Evolutionary conservation across 2,113 vertebrate genomes (phyloP).

Genomic region (Heterotis niloticus): DNA sequence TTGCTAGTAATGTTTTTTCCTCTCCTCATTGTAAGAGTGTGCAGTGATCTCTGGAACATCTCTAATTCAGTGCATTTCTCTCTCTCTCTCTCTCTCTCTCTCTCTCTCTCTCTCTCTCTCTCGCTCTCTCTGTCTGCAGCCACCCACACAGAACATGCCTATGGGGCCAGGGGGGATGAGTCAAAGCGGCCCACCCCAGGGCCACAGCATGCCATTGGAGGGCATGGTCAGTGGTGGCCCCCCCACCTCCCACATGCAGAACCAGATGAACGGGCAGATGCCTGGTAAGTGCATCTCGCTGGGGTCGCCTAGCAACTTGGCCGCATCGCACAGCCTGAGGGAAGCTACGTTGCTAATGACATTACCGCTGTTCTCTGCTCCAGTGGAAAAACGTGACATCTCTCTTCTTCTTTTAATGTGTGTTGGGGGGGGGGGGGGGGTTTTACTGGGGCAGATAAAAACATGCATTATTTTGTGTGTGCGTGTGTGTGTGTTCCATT

Average conservation of each 20-base stretch:
- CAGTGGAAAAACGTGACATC: neutral
- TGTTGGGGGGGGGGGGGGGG: neutral
- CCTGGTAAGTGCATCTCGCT: constrained; percentile 78
- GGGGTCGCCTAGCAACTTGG: constrained; percentile 82
- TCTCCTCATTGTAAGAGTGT: neutral
- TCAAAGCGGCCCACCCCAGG: constrained; percentile 83
- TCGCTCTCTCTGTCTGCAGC: constrained; percentile 61
- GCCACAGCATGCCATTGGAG: constrained; percentile 92
- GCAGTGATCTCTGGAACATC: neutral
- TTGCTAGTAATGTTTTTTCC: neutral
- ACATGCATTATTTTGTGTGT: neutral
- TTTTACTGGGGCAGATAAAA: too few species aligned
- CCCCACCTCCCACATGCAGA: constrained; percentile 94
- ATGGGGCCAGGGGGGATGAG: constrained; percentile 95
- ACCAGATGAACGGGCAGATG: constrained; percentile 99
- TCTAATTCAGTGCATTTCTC: neutral
- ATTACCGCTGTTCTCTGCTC: constrained; percentile 71
- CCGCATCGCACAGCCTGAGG: constrained; percentile 59
- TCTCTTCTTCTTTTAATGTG: neutral
- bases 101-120: neutral
- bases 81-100: neutral
- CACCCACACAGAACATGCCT: constrained; percentile 94
- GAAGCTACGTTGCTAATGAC: constrained; percentile 69
- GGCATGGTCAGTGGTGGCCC: constrained; percentile 89
- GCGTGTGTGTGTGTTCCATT: neutral